Percentiles rank a stretch among this genome's conserved stretches.
phyloP scores from a whole-genome alignment of 1,140 invertebrate genomes.

The Heliconius melpomene region DNA sequence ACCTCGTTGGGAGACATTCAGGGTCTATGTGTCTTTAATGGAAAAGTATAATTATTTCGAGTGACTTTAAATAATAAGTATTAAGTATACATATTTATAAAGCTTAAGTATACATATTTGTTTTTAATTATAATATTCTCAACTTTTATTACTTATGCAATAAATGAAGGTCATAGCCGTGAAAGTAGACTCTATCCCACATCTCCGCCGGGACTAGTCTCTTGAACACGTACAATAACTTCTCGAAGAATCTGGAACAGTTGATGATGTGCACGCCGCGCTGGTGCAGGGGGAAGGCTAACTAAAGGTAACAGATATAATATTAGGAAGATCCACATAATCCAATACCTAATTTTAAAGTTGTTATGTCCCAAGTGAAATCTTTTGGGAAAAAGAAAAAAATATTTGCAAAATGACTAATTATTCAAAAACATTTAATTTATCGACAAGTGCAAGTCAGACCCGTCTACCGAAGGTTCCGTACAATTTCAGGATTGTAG shows the following conservation, averaged over 20 bases:
- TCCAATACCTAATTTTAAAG: no score
- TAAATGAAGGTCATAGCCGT: constrained; percentile 86
- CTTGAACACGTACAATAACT: constrained; percentile 88
- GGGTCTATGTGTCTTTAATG: constrained; percentile 81
- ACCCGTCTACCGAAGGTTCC: no score
- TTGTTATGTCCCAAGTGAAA: no score
- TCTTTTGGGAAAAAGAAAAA: no score
- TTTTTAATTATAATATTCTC: not conserved
- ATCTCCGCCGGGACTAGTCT: constrained; percentile 86
- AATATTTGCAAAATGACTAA: no score
- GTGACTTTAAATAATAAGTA: no score
- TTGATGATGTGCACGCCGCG: constrained; percentile 90
- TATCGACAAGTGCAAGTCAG: no score
- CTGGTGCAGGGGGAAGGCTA: constrained; percentile 85
- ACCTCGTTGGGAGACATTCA: constrained; percentile 85
- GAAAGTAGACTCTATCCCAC: constrained; percentile 84
- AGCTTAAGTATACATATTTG: no score
- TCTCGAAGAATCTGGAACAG: constrained; percentile 89
- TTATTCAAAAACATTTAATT: no score
- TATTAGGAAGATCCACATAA: not conserved
- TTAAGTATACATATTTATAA: no score
- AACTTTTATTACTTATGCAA: constrained; percentile 76
- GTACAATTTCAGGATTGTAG: no score
- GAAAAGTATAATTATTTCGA: not conserved
- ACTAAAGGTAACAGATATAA: constrained; percentile 72